A percentile compares a stretch with the other conserved stretches of the same genome.
Conservation (phyloP, 2,888 invertebrate species). For the Drosophila borealis region DNA sequence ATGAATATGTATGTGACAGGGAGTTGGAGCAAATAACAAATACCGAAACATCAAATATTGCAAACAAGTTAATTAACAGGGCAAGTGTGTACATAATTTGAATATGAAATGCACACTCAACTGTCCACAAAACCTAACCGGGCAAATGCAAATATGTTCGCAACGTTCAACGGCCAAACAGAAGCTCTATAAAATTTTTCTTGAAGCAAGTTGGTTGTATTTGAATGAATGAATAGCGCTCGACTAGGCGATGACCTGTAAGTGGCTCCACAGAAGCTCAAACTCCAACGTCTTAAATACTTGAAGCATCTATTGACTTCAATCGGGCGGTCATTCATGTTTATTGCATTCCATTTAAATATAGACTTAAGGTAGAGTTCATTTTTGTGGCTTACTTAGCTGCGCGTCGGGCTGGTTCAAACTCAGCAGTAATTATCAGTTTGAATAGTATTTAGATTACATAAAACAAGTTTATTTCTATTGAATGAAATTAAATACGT, state of each 20-base stretch:
- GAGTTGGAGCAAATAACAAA: conserved; percentile 29
- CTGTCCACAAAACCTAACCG: conserved; percentile 1
- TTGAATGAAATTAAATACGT: too few species aligned
- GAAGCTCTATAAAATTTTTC: neutral
- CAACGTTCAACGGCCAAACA: neutral
- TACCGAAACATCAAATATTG: conserved; percentile 8
- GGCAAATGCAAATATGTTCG: neutral
- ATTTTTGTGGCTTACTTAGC: too few species aligned
- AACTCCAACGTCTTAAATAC: too few species aligned
- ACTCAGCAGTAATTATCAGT: too few species aligned
- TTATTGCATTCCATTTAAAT: too few species aligned
- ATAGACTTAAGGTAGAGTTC: too few species aligned
- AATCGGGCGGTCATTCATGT: too few species aligned
- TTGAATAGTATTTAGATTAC: too few species aligned
- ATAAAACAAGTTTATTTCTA: too few species aligned
- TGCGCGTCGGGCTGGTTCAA: too few species aligned
- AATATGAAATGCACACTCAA: conserved; percentile 27
- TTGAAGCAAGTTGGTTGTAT: neutral
- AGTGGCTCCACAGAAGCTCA: too few species aligned
- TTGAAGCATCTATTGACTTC: too few species aligned
- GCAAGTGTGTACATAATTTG: conserved; percentile 31
- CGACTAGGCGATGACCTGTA: neutral
- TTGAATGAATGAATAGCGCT: neutral
- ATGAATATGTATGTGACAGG: neutral
- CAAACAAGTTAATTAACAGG: conserved; percentile 36